phyloP scores from a whole-genome alignment of 2,797 vertebrate genomes.

The Etheostoma nigrum region DNA sequence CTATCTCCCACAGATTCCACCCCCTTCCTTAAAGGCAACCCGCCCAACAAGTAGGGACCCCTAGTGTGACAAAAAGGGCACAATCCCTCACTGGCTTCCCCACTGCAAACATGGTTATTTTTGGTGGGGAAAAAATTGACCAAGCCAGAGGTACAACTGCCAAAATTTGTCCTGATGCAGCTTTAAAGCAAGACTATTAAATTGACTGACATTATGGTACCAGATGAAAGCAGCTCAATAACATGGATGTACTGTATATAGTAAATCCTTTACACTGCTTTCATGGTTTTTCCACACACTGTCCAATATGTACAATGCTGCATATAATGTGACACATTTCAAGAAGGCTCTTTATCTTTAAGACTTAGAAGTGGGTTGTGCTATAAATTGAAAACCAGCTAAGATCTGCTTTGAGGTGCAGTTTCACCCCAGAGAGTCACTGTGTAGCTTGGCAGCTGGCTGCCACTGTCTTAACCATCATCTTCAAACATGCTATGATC shows the following conservation, averaged over 20 bases:
- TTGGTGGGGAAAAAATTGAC: not conserved
- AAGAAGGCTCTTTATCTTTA: conserved; percentile 33
- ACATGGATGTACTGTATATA: not conserved
- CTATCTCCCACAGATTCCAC: not conserved
- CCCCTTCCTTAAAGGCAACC: not conserved
- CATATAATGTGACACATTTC: conserved; percentile 23
- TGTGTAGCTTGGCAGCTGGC: conserved; percentile 33
- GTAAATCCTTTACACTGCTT: conserved; percentile 1
- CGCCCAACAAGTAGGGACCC: not conserved
- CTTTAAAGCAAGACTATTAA: conserved; percentile 36
- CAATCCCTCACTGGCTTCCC: conserved; percentile 6
- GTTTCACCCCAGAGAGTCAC: conserved; percentile 47
- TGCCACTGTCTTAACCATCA: conserved; percentile 63
- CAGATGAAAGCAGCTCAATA: conserved; percentile 28
- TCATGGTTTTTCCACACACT: conserved; percentile 16
- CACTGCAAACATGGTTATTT: not conserved
- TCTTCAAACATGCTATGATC: conserved; percentile 78
- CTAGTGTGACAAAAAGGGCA: not conserved
- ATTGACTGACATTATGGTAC: conserved; percentile 18
- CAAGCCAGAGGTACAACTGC: not conserved
- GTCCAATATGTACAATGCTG: not conserved
- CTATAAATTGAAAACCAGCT: conserved; percentile 59
- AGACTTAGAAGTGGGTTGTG: conserved; percentile 38
- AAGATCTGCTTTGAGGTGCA: conserved; percentile 65
- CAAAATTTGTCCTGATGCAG: conserved; percentile 15